These are phyloP conservation scores for Argya squamiceps DNA, from an alignment of 2,797 vertebrate genomes.

Conservation along the genomic window DNA sequence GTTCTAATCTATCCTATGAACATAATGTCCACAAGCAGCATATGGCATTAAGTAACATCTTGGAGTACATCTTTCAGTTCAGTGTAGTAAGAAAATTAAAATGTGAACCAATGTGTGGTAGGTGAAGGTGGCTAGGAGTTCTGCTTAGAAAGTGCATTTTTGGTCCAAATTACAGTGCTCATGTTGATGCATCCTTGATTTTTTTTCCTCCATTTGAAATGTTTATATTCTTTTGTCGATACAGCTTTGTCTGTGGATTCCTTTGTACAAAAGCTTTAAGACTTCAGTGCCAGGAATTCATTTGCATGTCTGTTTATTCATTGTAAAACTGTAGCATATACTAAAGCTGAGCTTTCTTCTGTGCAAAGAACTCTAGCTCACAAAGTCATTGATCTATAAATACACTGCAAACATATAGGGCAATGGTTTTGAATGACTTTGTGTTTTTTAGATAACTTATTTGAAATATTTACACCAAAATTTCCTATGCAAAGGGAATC, in stretches of 20 bases:
- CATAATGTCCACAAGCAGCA: accelerated
- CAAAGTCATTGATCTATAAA: background rate
- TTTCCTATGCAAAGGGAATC: background rate
- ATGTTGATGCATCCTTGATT: background rate
- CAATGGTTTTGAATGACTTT: background rate
- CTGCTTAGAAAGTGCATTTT: background rate
- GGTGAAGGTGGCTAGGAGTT: background rate
- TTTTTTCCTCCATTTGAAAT: background rate
- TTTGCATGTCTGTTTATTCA: background rate
- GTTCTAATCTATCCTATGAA: background rate
- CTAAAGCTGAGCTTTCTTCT: background rate
- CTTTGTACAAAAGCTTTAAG: background rate
- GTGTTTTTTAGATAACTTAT: background rate
- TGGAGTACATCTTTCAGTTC: background rate
- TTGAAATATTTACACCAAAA: background rate
- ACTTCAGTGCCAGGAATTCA: background rate
- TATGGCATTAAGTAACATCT: background rate
- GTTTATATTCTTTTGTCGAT: background rate
- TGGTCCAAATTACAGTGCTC: background rate
- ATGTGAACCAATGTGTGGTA: background rate
- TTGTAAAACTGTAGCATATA: background rate
- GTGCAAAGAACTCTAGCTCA: background rate
- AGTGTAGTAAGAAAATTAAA: background rate
- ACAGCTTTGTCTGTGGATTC: background rate
- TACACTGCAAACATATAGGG: background rate